A percentile compares a stretch with the other conserved stretches of the same genome.
Evolutionary conservation across 2,113 vertebrate species (phyloP).

Genomic region (Dinomys branickii): DNA sequence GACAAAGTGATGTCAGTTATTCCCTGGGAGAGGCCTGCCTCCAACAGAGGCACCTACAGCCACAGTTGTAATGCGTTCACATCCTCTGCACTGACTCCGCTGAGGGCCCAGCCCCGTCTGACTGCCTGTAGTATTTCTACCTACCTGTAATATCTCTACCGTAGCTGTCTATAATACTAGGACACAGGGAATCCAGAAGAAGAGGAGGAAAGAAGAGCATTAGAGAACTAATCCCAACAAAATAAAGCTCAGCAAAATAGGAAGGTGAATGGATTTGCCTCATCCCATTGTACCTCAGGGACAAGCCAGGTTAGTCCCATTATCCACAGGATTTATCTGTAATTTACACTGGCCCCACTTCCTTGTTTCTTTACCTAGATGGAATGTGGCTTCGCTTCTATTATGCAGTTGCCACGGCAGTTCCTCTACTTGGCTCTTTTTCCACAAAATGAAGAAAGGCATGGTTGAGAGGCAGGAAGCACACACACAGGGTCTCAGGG

Average conservation of each 20-base stretch:
- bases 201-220: not conserved
- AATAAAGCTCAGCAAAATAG: not conserved
- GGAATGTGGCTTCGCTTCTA: not conserved
- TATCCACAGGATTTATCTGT: not conserved
- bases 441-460: not conserved
- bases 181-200: not conserved
- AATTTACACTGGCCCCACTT: not conserved
- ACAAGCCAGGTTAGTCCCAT: not conserved
- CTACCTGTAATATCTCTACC: not conserved
- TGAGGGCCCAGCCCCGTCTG: not conserved
- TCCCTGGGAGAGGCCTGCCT: not conserved
- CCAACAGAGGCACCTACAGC: not conserved
- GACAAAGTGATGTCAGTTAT: not conserved
- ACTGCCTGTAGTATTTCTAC: not conserved
- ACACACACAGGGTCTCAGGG: not conserved
- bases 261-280: not conserved
- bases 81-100: not conserved
- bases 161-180: not conserved
- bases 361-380: not conserved
- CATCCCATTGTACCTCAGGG: not conserved
- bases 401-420: not conserved
- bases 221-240: not conserved
- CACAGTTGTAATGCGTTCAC: not conserved
- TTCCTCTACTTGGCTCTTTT: not conserved
- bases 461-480: not conserved